Base-by-base conservation (phyloP, 2,113 vertebrate species). In the Microtus montanus region DNA sequence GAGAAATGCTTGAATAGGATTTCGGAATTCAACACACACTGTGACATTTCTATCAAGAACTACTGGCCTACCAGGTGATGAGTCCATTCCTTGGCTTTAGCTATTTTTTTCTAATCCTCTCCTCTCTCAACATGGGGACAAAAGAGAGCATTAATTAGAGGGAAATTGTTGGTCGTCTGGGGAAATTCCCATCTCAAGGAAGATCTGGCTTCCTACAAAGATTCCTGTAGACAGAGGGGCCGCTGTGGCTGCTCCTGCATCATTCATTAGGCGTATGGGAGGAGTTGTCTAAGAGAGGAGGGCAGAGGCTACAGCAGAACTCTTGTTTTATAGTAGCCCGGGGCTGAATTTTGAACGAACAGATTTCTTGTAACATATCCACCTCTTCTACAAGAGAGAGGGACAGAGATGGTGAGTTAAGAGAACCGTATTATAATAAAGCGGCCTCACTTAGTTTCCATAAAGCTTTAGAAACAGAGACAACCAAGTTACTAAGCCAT, bases 401-500 rank as follows among this genome's bases (percentile, higher is more conserved):
- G 49, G 41, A 38, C 38, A 63, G 22, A 75, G 70, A 47, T 35
- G 24, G 61, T 24, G 64, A 78, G 30, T 78, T 63, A 30, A 30
- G n/a, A 41, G 28, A 71, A 52, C 30, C 41, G 26, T 35, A 68
- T 66, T 49, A 63, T 41, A 64, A 84, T 17, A 64, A 64, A 84
- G 82, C 63, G 35, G 33, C 44, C 33, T 66, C 83, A 49, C 75
- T 44, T 22, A 17, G 44, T 86, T 95, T 88, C 68, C 63, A 83
- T 79, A 92, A 97, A 38, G 26, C 92, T 91, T 52, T 89, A 24
- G 87, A 91, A 92, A 83, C 13, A 78, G 28, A 64, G 74, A 28
- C 20, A 26, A 54, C 24, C 70, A 49, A 83, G 58, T 86, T n/a
- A 78, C 28, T 64, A 49, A 83, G 49, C 82, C 33, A 79, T 49